A percentile compares a stretch with the other conserved stretches of the same genome.
These are phyloP conservation scores for Scaptomyza pallida DNA, from an alignment of 1,140 invertebrate species.

Conservation along the genomic window DNA sequence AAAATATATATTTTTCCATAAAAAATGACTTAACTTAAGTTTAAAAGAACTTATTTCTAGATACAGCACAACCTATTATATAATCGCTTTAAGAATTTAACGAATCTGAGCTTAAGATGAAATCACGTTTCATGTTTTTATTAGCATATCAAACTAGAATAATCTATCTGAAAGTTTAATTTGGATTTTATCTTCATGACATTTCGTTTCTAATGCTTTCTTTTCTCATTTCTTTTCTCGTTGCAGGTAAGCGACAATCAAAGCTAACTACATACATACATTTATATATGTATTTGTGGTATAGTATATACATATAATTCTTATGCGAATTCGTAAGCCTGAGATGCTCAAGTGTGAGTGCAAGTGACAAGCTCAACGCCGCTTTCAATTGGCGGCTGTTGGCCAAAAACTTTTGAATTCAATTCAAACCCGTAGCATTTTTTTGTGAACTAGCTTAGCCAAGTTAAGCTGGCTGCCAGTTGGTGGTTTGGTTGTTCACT, in stretches of 20 bases:
- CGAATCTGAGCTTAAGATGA: no score
- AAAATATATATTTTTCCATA: no score
- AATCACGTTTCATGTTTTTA: no score
- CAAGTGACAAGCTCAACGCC: conserved; percentile 44
- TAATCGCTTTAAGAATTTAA: no score
- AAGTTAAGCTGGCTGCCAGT: background rate
- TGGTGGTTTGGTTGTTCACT: background rate
- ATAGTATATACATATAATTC: conserved; percentile 1
- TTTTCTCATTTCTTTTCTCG: background rate
- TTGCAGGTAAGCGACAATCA: conserved; percentile 62
- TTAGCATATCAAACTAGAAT: no score
- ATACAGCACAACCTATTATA: no score
- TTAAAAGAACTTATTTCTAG: no score
- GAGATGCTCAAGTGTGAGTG: conserved; percentile 52
- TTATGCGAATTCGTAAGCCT: background rate
- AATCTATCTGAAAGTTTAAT: no score
- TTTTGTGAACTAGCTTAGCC: background rate
- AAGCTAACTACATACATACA: conserved; percentile 42
- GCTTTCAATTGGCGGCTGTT: conserved; percentile 59
- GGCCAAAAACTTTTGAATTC: conserved; percentile 49
- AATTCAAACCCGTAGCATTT: background rate
- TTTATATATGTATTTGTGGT: no score
- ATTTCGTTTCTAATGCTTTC: conserved; percentile 9
- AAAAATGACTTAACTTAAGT: no score
- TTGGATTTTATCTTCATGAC: background rate